Evolutionary conservation across 2,797 vertebrate genomes (phyloP).

Genomic region (Staurois parvus): DNA sequence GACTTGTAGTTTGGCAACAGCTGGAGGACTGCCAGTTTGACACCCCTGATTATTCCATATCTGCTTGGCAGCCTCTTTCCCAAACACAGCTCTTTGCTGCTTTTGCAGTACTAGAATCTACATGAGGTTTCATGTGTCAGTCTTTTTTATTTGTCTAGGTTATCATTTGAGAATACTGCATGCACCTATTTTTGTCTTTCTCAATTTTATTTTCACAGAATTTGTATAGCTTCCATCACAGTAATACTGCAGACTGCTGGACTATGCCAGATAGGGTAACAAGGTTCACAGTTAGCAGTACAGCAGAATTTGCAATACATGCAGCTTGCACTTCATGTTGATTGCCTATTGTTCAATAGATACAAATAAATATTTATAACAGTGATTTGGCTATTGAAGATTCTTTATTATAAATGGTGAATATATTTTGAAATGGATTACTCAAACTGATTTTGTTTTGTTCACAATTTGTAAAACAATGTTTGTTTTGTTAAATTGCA

Average conservation of each 20-base stretch:
- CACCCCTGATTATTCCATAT: not conserved
- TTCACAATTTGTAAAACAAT: not conserved
- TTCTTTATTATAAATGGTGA: not conserved
- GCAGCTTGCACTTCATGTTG: not conserved
- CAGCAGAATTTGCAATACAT: not conserved
- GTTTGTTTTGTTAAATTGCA: too few species aligned
- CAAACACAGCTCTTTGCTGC: not conserved
- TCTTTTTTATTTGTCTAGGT: not conserved
- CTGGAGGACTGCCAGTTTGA: too few species aligned
- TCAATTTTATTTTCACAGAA: not conserved
- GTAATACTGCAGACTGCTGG: not conserved
- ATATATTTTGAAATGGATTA: not conserved
- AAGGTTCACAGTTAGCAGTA: not conserved
- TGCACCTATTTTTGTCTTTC: not conserved
- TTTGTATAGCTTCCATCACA: not conserved
- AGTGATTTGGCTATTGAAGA: not conserved
- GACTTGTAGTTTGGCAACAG: too few species aligned
- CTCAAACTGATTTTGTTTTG: not conserved
- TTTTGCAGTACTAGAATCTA: not conserved
- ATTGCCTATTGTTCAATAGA: conserved; percentile 9
- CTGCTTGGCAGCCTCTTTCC: not conserved
- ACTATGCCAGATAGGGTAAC: not conserved
- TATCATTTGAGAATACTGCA: not conserved
- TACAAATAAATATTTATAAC: conserved; percentile 3
- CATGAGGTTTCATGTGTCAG: not conserved